Conservation (phyloP, 2,888 invertebrate species). For the Eueremaeus valkanovi region DNA sequence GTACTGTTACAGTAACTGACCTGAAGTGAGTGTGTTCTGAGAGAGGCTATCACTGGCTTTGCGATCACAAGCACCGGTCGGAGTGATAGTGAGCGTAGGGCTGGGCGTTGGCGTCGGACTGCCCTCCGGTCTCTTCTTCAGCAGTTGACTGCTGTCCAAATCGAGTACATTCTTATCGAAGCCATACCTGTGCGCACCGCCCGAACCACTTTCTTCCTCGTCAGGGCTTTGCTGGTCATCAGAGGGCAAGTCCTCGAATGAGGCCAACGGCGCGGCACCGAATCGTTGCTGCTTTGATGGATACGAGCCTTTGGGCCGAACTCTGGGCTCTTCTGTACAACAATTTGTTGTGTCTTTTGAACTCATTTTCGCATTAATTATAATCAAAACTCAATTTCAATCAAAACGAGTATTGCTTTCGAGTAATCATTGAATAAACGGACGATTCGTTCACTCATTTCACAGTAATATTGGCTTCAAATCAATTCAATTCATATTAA, state of each 20-base stretch:
- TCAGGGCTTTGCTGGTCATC: constrained; percentile 66
- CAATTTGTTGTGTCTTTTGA: background rate
- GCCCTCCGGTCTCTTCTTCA: constrained; percentile 3
- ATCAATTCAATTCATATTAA: too few relatives aligned
- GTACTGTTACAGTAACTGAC: too few relatives aligned
- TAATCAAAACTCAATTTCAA: background rate
- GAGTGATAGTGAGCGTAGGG: constrained; percentile 14
- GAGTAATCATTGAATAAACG: background rate
- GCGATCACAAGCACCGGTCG: constrained; percentile 1
- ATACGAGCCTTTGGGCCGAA: constrained; percentile 44
- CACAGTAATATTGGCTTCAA: too few relatives aligned
- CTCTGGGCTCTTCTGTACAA: background rate
- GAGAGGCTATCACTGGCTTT: constrained; percentile 4
- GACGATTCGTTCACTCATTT: too few relatives aligned
- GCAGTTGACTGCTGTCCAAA: constrained; percentile 31
- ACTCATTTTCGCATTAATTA: background rate
- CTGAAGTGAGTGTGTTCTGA: constrained; percentile 5
- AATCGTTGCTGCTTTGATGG: constrained; percentile 61
- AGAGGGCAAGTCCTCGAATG: constrained; percentile 72
- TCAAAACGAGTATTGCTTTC: background rate
- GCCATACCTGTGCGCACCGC: constrained; percentile 11
- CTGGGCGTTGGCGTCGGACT: background rate
- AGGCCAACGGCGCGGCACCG: constrained; percentile 89
- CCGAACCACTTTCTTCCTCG: constrained; percentile 44
- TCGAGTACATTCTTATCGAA: constrained; percentile 3